phyloP scores from a whole-genome alignment of 2,888 invertebrate species.

The Dicyrtoma fusca region DNA sequence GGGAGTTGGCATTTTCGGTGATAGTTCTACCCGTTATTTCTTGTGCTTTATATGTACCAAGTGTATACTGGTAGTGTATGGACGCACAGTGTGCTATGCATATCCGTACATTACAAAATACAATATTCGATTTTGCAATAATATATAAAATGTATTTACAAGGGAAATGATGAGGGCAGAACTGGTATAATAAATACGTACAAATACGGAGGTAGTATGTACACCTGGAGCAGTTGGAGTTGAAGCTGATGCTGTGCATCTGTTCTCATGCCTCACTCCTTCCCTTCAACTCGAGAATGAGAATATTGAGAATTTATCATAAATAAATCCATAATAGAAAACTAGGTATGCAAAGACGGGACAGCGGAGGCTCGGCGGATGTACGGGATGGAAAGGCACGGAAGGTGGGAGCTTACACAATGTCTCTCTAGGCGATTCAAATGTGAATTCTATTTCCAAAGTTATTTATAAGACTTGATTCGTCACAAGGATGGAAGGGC shows the following conservation, averaged over 20 bases:
- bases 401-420: neutral
- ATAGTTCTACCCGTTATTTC: neutral
- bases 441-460: constrained; percentile 27
- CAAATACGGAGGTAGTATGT: neutral
- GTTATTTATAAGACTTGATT: constrained; percentile 22
- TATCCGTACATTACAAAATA: no score
- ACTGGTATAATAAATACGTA: neutral
- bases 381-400: neutral
- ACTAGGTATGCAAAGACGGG: neutral
- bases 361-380: neutral
- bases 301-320: constrained; percentile 28
- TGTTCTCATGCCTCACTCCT: neutral
- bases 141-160: no score
- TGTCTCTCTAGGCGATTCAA: constrained; percentile 24
- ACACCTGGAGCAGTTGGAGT: neutral
- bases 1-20: constrained; percentile 7
- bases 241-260: no score
- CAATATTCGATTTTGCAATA: no score
- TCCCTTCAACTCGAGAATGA: constrained; percentile 16
- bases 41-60: constrained; percentile 1
- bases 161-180: neutral
- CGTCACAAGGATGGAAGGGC: no score
- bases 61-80: no score
- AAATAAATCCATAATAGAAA: constrained; percentile 12
- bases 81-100: no score